Evolutionary conservation across 2,888 invertebrate genomes (phyloP).

Genomic region (Plagiodera versicolora): DNA sequence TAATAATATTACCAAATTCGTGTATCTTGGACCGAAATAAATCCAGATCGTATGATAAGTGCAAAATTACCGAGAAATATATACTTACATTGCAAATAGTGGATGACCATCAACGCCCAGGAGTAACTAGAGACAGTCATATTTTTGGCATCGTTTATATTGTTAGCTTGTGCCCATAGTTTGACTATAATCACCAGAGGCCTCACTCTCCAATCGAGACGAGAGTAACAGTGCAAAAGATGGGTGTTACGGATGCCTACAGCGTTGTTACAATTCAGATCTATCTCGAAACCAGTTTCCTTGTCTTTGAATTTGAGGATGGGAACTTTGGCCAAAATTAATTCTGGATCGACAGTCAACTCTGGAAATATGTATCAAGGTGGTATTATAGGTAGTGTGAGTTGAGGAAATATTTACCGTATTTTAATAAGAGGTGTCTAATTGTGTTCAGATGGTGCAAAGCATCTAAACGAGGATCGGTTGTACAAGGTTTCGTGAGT

Average conservation of each 20-base stretch:
- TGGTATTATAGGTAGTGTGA: neutral
- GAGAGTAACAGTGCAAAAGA: constrained; percentile 86
- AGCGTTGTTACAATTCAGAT: constrained; percentile 95
- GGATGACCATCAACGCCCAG: constrained; percentile 95
- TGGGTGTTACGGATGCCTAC: constrained; percentile 97
- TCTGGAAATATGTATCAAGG: constrained; percentile 43
- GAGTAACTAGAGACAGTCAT: constrained; percentile 97
- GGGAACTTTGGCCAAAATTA: constrained; percentile 96
- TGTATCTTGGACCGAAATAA: no score
- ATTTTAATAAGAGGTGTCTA: constrained; percentile 59
- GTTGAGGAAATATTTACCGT: constrained; percentile 53
- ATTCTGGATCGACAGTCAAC: constrained; percentile 59
- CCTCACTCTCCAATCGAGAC: constrained; percentile 92
- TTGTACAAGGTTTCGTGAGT: constrained; percentile 69
- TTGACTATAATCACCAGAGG: constrained; percentile 91
- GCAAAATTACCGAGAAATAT: no score
- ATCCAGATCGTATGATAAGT: no score
- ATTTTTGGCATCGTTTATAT: constrained; percentile 94
- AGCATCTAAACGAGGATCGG: constrained; percentile 77
- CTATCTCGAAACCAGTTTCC: constrained; percentile 81
- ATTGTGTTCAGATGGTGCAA: constrained; percentile 64
- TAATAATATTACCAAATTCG: no score
- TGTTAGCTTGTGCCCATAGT: constrained; percentile 92
- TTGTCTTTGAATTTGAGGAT: constrained; percentile 87
- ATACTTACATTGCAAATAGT: constrained; percentile 92